A percentile compares a stretch with the other conserved stretches of the same genome.
These are phyloP conservation scores for Zaprionus ornatus DNA, from an alignment of 1,140 invertebrate species.

Conservation along the genomic window DNA sequence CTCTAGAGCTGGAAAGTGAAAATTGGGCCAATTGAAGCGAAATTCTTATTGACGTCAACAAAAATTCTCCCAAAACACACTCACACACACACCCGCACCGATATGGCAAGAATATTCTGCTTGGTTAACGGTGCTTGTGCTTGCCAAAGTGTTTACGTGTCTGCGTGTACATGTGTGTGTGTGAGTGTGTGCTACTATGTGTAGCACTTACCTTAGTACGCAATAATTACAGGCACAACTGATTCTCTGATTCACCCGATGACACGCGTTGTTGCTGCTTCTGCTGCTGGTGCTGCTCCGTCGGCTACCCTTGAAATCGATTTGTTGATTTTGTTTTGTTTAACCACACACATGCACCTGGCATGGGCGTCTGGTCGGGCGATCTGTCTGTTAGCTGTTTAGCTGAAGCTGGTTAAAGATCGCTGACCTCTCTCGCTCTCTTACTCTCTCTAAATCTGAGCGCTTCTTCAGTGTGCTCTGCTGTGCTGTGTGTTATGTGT, in stretches of 20 bases:
- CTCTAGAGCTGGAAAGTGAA: conserved; percentile 57
- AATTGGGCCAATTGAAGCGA: conserved; percentile 60
- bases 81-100: not conserved
- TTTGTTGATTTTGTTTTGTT: conserved; percentile 40
- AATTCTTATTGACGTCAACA: conserved; percentile 78
- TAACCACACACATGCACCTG: conserved; percentile 30
- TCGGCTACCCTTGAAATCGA: conserved; percentile 56
- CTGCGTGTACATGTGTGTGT: conserved; percentile 10
- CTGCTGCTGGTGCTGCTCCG: not conserved
- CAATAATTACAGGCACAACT: conserved; percentile 26
- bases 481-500: conserved; percentile 27
- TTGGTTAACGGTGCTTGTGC: conserved; percentile 51
- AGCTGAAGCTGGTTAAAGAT: conserved; percentile 60
- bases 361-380: conserved; percentile 15
- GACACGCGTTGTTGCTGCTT: conserved; percentile 34
- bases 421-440: conserved; percentile 63
- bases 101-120: conserved; percentile 26
- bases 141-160: conserved; percentile 39
- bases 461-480: conserved; percentile 52
- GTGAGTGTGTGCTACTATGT: conserved; percentile 9
- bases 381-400: conserved; percentile 30
- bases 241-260: conserved; percentile 34
- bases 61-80: conserved; percentile 41
- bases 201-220: conserved; percentile 40
- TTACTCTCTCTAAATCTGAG: conserved; percentile 25